Evolutionary conservation across 2,113 vertebrate species (phyloP), one percentile per base, ranked within the genome.

Genomic region (Stigmatopora argus): DNA sequence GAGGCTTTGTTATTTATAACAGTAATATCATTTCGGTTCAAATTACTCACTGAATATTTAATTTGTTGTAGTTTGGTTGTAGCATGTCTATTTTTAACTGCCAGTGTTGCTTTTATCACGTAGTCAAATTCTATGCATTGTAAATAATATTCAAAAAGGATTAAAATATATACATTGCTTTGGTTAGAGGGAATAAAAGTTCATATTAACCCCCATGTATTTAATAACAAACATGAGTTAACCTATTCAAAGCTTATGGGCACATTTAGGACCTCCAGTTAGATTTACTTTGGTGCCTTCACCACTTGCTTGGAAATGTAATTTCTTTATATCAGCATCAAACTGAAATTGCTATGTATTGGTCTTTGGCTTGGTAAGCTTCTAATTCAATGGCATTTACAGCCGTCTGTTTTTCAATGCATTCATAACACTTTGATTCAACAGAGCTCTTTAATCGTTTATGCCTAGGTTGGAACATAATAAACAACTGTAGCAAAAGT

Each of bases 401-500:
- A 94, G 94, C 94, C 92, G 89, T 92, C 93, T 95, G 93, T 95
- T 94, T 97, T 98, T 96, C 92, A 93, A 97, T 98, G 95, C 95
- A 97, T 98, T 97, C 96, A 94, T 95, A 98, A 97, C 93, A 91
- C 94, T 94, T 94, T 94, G 93, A 95, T 96, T 96, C 93, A 95
- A 95, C 95, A 95, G 92, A 95, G 93, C 94, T 92, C 90, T 94
- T 95, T 96, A 97, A 98, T 97, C 94, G 94, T 93, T 96, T 95
- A 94, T 92, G 92, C 94, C 91, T 90, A 91, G 94, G 94, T 93
- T 87, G 72, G 92, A 93, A 95, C 95, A 94, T 97, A 96, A 98
- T 98, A 97, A 98, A 96, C 95, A 97, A 96, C 91, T 90, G 91
- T 91, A 92, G 95, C 92, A 89, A 95, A 95, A 94, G 93, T 93